Base-by-base conservation (phyloP, 2,888 invertebrate species). In the Andrena praecox region DNA sequence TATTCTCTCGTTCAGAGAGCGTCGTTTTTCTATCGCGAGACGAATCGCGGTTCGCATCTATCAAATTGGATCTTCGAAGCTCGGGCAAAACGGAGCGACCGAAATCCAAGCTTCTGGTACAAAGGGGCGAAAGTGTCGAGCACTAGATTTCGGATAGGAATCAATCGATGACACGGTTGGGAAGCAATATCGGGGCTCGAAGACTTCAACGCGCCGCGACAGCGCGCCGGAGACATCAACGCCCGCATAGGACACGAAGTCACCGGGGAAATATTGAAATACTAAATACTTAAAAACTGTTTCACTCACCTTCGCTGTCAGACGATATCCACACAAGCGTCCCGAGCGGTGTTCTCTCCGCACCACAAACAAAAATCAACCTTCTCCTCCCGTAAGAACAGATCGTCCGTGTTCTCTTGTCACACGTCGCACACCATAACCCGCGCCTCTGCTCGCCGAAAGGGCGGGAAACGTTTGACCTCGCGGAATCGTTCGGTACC, bases 361-460 rank as follows among this genome's bases (percentile, higher is more conserved):
- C 71, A 80, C 71, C 74, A 85, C 72, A 77, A 69, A 73, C 69
- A 24, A 62, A 48, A 50, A 59, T 66, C 50, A 78, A 52, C 42
- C 60, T n/a, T 50, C 59, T 6, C 24, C 31, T n/a, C 56, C 42
- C 50, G 73, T 48, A 12, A 35, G 10, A 64, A 76, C 64, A 59
- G 77, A 77, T 72, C 79, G 76, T 78, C 69, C 83, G 31, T 83
- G 81, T 84, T 59, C 54, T 33, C 20, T 66, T 20, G 59, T 80
- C 77, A 83, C 85, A 86, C 81, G 81, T 81, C 79, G 66, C 71
- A 79, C 87, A 81, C 67, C 71, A 77, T 75, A 74, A 80, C 77
- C 69, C n/a, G 62, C 1, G 59, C 35, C 63, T 29, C 20, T 48
- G n/a, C 27, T 69, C 27, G 29, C 8, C 42, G 48, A 16, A 24